phyloP scores from a whole-genome alignment of 2,113 vertebrate genomes.

The Notothenia rossii region DNA sequence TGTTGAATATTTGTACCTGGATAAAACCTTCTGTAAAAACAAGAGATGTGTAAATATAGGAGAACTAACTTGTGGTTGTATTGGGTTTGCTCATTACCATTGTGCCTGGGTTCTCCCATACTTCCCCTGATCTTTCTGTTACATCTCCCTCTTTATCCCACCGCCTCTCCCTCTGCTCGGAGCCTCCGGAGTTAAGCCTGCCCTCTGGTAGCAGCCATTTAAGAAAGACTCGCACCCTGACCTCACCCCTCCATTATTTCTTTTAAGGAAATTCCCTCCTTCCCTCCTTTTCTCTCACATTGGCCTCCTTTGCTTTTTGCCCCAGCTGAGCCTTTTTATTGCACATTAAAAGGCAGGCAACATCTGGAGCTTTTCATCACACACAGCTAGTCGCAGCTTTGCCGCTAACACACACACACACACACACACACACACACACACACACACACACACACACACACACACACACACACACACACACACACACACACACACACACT shows the following conservation, averaged over 20 bases:
- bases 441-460: conserved; percentile 55
- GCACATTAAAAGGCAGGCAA: conserved; percentile 91
- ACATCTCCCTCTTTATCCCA: conserved; percentile 41
- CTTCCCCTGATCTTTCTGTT: conserved; percentile 22
- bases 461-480: conserved; percentile 57
- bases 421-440: conserved; percentile 58
- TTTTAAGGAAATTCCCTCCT: conserved; percentile 82
- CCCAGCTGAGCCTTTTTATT: conserved; percentile 92
- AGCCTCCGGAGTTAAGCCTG: conserved; percentile 82
- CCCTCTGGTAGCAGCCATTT: conserved; percentile 82
- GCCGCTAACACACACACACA: conserved; percentile 79
- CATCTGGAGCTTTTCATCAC: conserved; percentile 90
- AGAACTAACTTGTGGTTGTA: conserved; percentile 54
- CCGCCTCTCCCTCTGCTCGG: conserved; percentile 48
- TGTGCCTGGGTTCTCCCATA: conserved; percentile 11
- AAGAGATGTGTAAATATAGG: neutral
- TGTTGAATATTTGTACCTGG: neutral
- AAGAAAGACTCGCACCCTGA: conserved; percentile 83
- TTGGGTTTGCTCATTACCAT: conserved; percentile 60
- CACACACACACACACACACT: conserved; percentile 59
- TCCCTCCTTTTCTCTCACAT: conserved; percentile 82
- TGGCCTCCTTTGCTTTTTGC: conserved; percentile 85
- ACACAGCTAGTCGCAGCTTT: conserved; percentile 79
- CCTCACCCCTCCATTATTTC: conserved; percentile 84
- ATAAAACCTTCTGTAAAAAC: neutral